A percentile compares a stretch with the other conserved stretches of the same genome.
Evolutionary conservation across 2,797 vertebrate genomes (phyloP).

Genomic region (Falco berigora): DNA sequence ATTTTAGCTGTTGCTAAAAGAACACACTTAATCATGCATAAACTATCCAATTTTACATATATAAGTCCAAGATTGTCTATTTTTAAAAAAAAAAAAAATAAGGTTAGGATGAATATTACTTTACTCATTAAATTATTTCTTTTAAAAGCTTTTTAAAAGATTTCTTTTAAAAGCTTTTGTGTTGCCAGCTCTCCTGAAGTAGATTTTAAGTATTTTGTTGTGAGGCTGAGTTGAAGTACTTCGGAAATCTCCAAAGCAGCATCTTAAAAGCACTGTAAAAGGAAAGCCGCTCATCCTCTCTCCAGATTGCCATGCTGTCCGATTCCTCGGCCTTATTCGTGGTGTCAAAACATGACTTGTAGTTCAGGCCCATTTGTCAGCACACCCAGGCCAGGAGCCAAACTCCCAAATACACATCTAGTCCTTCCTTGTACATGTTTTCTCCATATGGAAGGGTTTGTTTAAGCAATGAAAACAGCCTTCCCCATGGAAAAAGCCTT

Average conservation of each 20-base stretch:
- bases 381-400: background rate
- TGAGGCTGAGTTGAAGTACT: background rate
- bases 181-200: background rate
- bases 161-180: background rate
- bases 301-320: background rate
- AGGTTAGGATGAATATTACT: background rate
- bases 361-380: background rate
- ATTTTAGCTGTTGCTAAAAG: background rate
- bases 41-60: background rate
- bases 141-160: background rate
- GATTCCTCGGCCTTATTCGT: background rate
- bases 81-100: too few relatives aligned
- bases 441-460: background rate
- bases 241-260: background rate
- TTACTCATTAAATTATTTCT: background rate
- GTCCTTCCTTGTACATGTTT: background rate
- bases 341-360: background rate
- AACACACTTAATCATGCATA: background rate
- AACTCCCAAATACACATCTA: background rate
- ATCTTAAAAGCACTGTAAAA: background rate
- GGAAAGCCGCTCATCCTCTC: fast-evolving
- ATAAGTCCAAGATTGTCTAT: background rate
- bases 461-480: background rate
- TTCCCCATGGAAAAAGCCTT: background rate
- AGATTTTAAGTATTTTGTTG: background rate